Evolutionary conservation across 2,797 vertebrate species (phyloP).

Genomic region (Potorous gilbertii): DNA sequence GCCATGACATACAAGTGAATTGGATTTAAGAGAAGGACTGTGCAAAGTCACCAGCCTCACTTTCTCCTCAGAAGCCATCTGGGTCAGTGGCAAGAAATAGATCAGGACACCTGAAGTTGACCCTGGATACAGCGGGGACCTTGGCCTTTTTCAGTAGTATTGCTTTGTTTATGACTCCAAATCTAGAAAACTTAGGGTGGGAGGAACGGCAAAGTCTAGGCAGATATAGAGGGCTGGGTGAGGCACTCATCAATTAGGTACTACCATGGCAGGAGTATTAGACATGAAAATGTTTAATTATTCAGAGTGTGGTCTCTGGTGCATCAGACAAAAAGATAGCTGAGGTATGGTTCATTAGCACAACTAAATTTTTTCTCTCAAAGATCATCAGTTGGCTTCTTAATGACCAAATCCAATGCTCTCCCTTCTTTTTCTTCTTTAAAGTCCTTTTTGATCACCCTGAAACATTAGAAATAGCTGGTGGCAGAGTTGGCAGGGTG

Average conservation of each 20-base stretch:
- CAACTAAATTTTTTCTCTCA: not conserved
- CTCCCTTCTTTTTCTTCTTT: not conserved
- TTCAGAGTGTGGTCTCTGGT: not conserved
- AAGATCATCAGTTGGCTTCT: not conserved
- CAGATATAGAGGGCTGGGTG: not conserved
- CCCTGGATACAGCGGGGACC: too few relatives aligned
- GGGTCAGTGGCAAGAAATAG: too few relatives aligned
- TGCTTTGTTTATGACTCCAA: not conserved
- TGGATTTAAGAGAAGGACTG: too few relatives aligned
- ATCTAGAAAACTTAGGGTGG: not conserved
- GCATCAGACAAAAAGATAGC: not conserved
- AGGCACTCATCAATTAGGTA: too few relatives aligned
- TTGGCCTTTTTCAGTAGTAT: not conserved
- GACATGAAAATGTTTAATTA: not conserved
- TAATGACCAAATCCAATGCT: not conserved
- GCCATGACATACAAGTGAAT: too few relatives aligned
- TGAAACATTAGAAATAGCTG: not conserved
- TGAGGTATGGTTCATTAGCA: not conserved
- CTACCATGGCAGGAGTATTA: not conserved
- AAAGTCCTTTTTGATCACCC: not conserved
- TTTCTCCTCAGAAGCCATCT: too few relatives aligned
- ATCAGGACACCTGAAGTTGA: too few relatives aligned
- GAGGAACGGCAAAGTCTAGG: not conserved
- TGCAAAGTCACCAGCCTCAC: too few relatives aligned
- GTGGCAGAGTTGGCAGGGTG: too few relatives aligned